Conservation (phyloP, 1,140 invertebrate genomes). For the Ceratina japonica region DNA sequence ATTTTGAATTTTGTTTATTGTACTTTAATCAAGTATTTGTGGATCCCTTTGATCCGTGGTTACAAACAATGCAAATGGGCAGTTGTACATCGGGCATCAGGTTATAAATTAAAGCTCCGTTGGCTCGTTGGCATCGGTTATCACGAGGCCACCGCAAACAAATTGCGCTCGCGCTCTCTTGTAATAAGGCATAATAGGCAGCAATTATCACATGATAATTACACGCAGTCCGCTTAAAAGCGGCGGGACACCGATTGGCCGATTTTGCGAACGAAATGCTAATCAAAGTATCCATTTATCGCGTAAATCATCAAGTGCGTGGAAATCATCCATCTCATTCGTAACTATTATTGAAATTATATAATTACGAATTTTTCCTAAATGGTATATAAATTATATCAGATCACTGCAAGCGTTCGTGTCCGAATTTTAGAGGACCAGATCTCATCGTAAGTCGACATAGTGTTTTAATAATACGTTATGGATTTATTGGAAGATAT, state of each 20-base stretch:
- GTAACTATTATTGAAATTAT: too few species aligned
- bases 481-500: background rate
- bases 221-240: constrained; percentile 23
- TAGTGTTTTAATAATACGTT: too few species aligned
- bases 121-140: constrained; percentile 5
- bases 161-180: constrained; percentile 32
- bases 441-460: too few species aligned
- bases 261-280: constrained; percentile 3
- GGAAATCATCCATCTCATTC: too few species aligned
- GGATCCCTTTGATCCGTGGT: background rate
- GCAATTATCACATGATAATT: constrained; percentile 31
- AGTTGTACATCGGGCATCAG: background rate
- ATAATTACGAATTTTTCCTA: too few species aligned
- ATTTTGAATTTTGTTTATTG: too few species aligned
- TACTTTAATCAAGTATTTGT: background rate
- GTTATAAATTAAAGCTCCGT: constrained; percentile 38
- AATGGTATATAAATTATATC: too few species aligned
- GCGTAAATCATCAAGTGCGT: too few species aligned
- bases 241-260: background rate
- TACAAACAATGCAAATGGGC: background rate
- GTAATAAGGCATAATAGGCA: constrained; percentile 36
- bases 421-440: too few species aligned
- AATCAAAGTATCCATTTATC: background rate
- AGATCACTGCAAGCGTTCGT: too few species aligned
- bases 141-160: constrained; percentile 18